These are phyloP conservation scores for Pogona vitticeps DNA, from an alignment of 2,113 vertebrate genomes.

Conservation along the genomic window DNA sequence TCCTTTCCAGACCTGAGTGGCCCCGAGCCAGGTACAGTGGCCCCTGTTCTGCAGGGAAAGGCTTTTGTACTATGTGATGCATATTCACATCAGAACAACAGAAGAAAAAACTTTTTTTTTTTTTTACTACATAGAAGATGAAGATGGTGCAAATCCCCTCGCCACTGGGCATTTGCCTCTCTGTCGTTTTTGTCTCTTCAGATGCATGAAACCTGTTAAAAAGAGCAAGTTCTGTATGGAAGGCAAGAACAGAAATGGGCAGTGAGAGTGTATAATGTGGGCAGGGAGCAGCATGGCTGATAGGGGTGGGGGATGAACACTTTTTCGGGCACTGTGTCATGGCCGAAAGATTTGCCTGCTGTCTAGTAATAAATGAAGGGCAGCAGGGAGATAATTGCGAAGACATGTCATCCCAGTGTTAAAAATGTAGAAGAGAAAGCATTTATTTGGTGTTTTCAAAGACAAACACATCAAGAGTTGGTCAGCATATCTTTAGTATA, in stretches of 20 bases:
- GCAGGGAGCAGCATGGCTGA: background rate
- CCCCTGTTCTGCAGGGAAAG: conserved; percentile 24
- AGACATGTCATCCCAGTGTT: background rate
- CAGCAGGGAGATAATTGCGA: background rate
- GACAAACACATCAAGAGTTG: background rate
- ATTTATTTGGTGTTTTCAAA: rapidly evolving
- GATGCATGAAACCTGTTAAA: conserved; percentile 43
- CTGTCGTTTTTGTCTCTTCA: background rate
- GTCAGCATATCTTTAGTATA: background rate
- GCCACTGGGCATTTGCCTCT: background rate
- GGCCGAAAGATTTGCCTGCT: background rate
- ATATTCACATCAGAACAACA: background rate
- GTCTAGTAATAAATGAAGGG: background rate
- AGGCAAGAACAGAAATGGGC: background rate
- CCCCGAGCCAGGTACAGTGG: conserved; percentile 74
- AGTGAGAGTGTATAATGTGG: background rate
- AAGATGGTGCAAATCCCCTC: background rate
- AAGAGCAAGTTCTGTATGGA: rapidly evolving
- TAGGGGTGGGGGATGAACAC: background rate
- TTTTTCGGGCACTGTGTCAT: background rate
- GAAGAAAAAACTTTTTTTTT: conserved; percentile 4
- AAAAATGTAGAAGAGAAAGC: background rate
- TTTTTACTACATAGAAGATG: rapidly evolving
- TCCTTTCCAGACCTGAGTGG: conserved; percentile 69
- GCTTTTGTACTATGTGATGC: background rate